Conservation (phyloP, 2,888 invertebrate species). For the Hesperia comma region DNA sequence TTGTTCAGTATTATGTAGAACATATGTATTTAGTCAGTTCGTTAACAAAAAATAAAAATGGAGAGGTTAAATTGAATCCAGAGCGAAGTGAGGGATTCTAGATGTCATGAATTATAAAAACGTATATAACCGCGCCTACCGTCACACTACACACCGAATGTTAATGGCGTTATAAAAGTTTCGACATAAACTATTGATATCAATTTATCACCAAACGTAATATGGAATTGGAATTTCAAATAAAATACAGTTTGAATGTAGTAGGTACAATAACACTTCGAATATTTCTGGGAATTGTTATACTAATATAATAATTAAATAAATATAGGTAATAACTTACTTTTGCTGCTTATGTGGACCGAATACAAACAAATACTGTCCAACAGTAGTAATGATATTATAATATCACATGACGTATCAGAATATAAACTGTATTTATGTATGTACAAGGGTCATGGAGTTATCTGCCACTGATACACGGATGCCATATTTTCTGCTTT, state of each 20-base stretch:
- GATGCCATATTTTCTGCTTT: neutral
- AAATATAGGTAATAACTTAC: neutral
- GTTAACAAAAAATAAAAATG: neutral
- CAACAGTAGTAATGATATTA: neutral
- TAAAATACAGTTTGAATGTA: neutral
- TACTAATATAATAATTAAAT: too few relatives aligned
- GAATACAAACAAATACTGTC: neutral
- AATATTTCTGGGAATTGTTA: too few relatives aligned
- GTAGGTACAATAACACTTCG: too few relatives aligned
- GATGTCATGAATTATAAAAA: neutral
- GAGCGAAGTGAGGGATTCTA: too few relatives aligned
- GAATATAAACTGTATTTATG: neutral
- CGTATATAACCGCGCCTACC: too few relatives aligned
- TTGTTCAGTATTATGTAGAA: too few relatives aligned
- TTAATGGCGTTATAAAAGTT: constrained; percentile 1
- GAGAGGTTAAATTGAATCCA: neutral
- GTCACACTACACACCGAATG: neutral
- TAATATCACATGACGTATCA: neutral
- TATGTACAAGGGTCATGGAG: constrained; percentile 1
- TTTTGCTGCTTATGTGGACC: neutral
- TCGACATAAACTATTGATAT: neutral
- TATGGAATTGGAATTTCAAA: neutral
- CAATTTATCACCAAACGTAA: neutral
- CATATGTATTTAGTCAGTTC: too few relatives aligned
- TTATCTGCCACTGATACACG: neutral